Percentiles rank a stretch among this genome's conserved stretches.
Evolutionary conservation across 2,113 vertebrate genomes (phyloP).

Genomic region (Phrynocephalus versicolor): DNA sequence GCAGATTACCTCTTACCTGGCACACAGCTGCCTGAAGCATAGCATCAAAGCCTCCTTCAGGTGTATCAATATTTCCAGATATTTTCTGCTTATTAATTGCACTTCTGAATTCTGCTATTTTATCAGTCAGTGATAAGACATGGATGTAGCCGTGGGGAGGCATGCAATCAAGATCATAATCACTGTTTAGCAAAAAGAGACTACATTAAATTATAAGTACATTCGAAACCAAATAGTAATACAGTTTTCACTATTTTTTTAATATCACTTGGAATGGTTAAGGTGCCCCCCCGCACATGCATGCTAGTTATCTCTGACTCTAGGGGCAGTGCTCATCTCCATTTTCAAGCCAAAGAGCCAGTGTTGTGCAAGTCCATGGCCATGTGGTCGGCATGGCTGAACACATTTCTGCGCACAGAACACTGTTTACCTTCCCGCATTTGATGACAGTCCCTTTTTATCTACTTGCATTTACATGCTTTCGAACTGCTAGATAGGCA

Average conservation of each 20-base stretch:
- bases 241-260: neutral
- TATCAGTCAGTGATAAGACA: slow-evolving; percentile 90
- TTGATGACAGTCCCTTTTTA: no score
- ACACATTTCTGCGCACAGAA: no score
- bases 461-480: no score
- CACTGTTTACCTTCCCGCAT: no score
- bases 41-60: slow-evolving; percentile 94
- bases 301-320: no score
- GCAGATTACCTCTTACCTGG: slow-evolving; percentile 79
- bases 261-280: neutral
- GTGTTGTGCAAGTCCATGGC: no score
- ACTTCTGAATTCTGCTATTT: slow-evolving; percentile 91
- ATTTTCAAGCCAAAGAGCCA: no score
- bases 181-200: slow-evolving; percentile 68
- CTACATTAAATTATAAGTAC: neutral
- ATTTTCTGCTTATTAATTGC: slow-evolving; percentile 91
- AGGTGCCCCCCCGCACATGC: no score
- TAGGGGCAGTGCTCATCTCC: no score
- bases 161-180: slow-evolving; percentile 90
- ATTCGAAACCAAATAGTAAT: neutral
- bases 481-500: no score
- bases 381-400: no score
- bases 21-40: slow-evolving; percentile 97
- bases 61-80: slow-evolving; percentile 96
- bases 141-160: slow-evolving; percentile 96